Evolutionary conservation across 2,888 invertebrate genomes (phyloP).

Genomic region (Leucoma salicis): DNA sequence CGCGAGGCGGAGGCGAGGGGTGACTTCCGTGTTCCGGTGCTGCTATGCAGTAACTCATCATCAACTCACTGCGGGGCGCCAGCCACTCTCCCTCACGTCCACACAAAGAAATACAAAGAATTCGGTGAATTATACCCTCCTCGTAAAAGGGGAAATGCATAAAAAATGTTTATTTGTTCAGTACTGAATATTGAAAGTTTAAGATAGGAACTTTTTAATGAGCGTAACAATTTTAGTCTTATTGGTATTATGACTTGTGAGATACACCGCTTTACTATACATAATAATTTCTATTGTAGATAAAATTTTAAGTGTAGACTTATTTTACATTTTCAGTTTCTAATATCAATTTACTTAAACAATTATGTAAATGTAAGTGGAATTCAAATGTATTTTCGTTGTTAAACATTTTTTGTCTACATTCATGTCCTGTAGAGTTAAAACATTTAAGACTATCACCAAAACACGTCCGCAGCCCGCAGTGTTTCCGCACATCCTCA

Average conservation of each 20-base stretch:
- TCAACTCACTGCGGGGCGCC: constrained; percentile 66
- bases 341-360: background rate
- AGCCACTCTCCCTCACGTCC: constrained; percentile 52
- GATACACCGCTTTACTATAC: too few species aligned
- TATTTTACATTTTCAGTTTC: too few species aligned
- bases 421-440: constrained; percentile 44
- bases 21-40: constrained; percentile 65
- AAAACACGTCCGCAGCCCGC: constrained; percentile 12
- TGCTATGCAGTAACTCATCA: constrained; percentile 73
- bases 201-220: constrained; percentile 19
- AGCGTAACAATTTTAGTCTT: too few species aligned
- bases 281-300: too few species aligned
- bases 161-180: constrained; percentile 22
- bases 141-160: constrained; percentile 56
- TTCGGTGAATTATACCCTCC: constrained; percentile 72
- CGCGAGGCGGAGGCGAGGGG: constrained; percentile 54
- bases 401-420: constrained; percentile 23
- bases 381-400: constrained; percentile 20
- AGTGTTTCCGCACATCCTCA: constrained; percentile 48
- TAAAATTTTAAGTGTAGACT: too few species aligned
- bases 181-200: constrained; percentile 22
- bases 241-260: too few species aligned
- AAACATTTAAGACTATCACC: constrained; percentile 46
- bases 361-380: constrained; percentile 20
- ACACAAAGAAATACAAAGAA: constrained; percentile 74